Conservation (phyloP, 1,140 invertebrate species). For the Diorhabda carinulata region DNA sequence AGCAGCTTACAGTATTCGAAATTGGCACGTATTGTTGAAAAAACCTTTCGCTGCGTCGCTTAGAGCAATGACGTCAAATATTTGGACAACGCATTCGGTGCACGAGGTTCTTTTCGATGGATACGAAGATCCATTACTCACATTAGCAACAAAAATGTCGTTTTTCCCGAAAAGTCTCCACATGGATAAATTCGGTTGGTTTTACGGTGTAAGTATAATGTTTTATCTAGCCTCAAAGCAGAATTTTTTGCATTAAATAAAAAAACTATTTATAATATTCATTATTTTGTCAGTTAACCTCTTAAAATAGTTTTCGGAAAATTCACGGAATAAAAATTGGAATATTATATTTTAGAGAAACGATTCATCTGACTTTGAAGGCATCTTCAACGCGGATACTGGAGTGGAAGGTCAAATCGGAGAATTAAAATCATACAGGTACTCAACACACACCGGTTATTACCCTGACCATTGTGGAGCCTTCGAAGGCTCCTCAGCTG, state of each 20-base stretch:
- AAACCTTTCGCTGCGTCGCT: conserved; percentile 56
- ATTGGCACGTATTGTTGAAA: conserved; percentile 54
- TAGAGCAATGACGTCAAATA: conserved; percentile 51
- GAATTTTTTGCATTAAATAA: no score
- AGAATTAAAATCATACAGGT: conserved; percentile 54
- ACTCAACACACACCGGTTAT: conserved; percentile 49
- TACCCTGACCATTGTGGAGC: conserved; percentile 46
- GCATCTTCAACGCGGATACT: conserved; percentile 37
- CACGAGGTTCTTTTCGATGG: conserved; percentile 74
- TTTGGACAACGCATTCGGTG: conserved; percentile 61
- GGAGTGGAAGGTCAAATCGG: conserved; percentile 49
- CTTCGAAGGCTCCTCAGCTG: conserved; percentile 60
- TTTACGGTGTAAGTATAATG: conserved; percentile 63
- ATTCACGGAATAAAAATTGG: no score
- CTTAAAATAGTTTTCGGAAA: no score
- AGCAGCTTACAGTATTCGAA: conserved; percentile 58
- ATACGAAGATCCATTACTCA: conserved; percentile 66
- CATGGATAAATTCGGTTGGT: conserved; percentile 74
- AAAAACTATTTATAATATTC: no score
- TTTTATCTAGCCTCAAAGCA: background rate
- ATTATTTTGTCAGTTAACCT: no score
- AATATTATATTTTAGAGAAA: conserved; percentile 52
- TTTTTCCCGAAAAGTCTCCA: conserved; percentile 54
- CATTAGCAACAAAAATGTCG: conserved; percentile 57
- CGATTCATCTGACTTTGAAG: conserved; percentile 35